These are phyloP conservation scores for Gambusia yucatana DNA, from an alignment of 2,797 vertebrate genomes.

Conservation along the genomic window DNA sequence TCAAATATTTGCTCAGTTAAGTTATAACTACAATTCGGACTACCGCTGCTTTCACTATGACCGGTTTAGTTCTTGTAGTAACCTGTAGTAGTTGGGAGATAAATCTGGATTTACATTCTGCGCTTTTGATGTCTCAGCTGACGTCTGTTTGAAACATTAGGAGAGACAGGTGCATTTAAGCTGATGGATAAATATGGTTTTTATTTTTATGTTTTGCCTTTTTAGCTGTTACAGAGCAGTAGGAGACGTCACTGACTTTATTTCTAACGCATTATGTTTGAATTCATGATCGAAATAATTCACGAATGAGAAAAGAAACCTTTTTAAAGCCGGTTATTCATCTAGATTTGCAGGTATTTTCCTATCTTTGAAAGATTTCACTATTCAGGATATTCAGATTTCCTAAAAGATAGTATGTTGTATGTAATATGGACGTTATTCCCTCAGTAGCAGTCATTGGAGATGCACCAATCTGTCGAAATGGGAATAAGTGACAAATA, in stretches of 20 bases:
- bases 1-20: not conserved
- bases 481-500: not conserved
- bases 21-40: not conserved
- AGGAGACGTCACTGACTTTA: not conserved
- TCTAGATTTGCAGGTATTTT: not conserved
- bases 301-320: not conserved
- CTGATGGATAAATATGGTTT: not conserved
- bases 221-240: not conserved
- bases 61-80: not conserved
- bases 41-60: not conserved
- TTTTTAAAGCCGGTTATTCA: not conserved
- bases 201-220: not conserved
- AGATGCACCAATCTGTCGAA: not conserved
- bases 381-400: not conserved
- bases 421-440: not conserved
- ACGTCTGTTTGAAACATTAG: not conserved
- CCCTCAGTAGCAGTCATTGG: not conserved
- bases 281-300: not conserved
- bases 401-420: too few relatives aligned
- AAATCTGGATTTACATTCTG: conserved; percentile 45
- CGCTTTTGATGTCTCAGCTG: conserved; percentile 2
- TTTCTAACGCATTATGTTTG: not conserved
- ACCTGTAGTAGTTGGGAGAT: conserved; percentile 10
- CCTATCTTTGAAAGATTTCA: not conserved
- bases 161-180: not conserved